A percentile compares a stretch with the other conserved stretches of the same genome.
phyloP scores from a whole-genome alignment of 35 echinoderm and acorn worm species.

The Heliocidaris tuberculata region DNA sequence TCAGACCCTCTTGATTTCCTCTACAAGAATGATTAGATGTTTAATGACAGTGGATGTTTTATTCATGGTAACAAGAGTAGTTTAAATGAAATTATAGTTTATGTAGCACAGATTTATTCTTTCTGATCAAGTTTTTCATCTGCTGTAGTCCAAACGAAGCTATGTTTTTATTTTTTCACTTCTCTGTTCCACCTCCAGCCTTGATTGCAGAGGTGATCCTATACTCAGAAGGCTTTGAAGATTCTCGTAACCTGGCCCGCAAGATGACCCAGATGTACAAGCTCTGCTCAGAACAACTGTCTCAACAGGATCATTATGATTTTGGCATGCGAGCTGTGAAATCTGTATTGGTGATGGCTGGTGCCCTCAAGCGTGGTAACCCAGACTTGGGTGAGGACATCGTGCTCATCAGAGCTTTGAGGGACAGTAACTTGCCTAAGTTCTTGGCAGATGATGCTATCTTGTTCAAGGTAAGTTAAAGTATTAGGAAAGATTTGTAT shows the following conservation, averaged over 20 bases:
- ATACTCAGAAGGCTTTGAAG: conserved; percentile 93
- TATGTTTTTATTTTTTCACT: no score
- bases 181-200: conserved; percentile 37
- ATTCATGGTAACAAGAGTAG: no score
- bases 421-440: conserved; percentile 97
- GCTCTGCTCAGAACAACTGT: conserved; percentile 94
- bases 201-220: conserved; percentile 95
- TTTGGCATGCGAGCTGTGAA: conserved; percentile 99
- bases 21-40: no score
- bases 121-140: no score
- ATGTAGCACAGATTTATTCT: no score
- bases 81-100: no score
- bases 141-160: no score
- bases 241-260: conserved; percentile 81
- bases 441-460: conserved; percentile 91
- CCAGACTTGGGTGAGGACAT: conserved; percentile 92
- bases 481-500: neutral
- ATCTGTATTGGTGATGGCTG: conserved; percentile 92
- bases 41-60: no score
- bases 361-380: conserved; percentile 91
- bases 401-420: conserved; percentile 90
- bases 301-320: conserved; percentile 91
- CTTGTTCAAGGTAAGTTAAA: conserved; percentile 83
- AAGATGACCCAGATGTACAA: conserved; percentile 99
- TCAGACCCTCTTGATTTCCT: no score